These are phyloP conservation scores for Pristionchus maxplancki DNA, from an alignment of 2,888 invertebrate species.

Conservation along the genomic window DNA sequence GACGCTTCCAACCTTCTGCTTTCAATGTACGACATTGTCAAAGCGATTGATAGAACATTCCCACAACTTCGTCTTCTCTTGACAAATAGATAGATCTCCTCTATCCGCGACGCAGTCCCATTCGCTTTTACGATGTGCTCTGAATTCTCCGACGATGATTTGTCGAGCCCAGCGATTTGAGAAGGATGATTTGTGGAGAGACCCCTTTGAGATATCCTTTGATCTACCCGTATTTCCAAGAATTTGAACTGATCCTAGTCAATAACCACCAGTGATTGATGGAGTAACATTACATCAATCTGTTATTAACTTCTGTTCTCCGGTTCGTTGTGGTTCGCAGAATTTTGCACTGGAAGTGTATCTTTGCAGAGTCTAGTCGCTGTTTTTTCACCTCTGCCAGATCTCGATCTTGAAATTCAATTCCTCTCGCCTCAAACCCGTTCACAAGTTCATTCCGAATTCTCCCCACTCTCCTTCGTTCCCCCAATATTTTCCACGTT, in stretches of 20 bases:
- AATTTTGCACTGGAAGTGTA: neutral
- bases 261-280: conserved; percentile 4
- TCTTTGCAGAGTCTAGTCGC: neutral
- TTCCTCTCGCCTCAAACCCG: neutral
- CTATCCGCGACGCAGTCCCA: conserved; percentile 18
- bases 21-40: neutral
- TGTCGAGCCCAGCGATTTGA: neutral
- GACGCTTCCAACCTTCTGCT: neutral
- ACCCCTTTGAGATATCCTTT: neutral
- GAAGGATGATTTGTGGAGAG: neutral
- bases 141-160: conserved; percentile 5
- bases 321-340: neutral
- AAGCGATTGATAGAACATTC: conserved; percentile 7
- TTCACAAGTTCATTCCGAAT: neutral
- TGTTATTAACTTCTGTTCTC: neutral
- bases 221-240: neutral
- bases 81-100: neutral
- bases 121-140: conserved; percentile 20
- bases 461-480: neutral
- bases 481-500: neutral
- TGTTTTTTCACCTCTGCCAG: neutral
- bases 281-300: neutral
- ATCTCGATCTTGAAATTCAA: neutral
- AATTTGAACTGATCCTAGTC: neutral
- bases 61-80: neutral